Evolutionary conservation across 2,888 invertebrate species (phyloP).

Genomic region (Philaethria dido): DNA sequence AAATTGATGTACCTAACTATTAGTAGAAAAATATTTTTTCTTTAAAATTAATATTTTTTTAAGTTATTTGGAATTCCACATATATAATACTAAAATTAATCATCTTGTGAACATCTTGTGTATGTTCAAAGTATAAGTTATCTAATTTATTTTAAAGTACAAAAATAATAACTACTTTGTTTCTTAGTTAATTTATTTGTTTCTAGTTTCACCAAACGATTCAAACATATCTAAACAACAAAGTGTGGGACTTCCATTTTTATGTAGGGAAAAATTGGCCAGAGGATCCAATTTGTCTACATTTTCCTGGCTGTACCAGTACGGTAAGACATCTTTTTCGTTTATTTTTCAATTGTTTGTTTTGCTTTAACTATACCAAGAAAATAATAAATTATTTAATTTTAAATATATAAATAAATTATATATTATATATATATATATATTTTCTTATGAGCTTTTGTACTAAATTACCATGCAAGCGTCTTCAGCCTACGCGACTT

Average conservation of each 20-base stretch:
- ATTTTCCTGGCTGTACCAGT: constrained; percentile 94
- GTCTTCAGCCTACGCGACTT: constrained; percentile 30
- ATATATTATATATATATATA: too few species aligned
- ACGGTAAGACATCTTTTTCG: constrained; percentile 84
- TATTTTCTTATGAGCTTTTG: constrained; percentile 18
- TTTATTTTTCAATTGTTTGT: neutral
- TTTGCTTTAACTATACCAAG: neutral
- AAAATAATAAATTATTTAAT: constrained; percentile 4
- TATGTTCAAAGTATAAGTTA: neutral
- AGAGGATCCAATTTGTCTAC: constrained; percentile 91
- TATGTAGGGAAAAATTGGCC: constrained; percentile 96
- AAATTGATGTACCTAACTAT: too few species aligned
- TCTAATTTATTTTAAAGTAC: neutral
- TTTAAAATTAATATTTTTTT: too few species aligned
- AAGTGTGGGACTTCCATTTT: constrained; percentile 95
- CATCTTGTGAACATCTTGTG: too few species aligned
- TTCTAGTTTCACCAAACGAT: constrained; percentile 95
- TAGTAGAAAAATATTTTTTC: too few species aligned
- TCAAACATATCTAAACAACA: constrained; percentile 93
- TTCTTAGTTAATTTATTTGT: constrained; percentile 38
- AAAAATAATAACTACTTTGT: neutral
- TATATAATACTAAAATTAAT: neutral
- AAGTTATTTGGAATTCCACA: neutral
- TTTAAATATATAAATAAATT: too few species aligned
- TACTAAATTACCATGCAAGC: constrained; percentile 36